Evolutionary conservation across 2,888 invertebrate genomes (phyloP).

Genomic region (Pristionchus arcanus): DNA sequence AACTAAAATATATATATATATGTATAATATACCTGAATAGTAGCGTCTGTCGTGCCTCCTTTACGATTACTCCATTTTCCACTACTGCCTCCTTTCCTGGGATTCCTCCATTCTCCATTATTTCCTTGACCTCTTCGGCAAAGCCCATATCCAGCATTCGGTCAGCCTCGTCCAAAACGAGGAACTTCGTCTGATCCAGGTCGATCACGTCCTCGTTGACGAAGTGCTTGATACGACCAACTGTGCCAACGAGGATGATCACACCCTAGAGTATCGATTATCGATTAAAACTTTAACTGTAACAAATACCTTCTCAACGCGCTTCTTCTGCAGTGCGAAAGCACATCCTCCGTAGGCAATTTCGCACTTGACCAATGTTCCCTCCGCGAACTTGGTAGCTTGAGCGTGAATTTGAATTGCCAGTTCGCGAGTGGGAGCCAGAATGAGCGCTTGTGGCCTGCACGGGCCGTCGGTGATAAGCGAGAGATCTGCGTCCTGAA

Average conservation of each 20-base stretch:
- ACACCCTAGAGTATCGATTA: neutral
- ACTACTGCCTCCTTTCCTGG: neutral
- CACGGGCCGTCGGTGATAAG: constrained; percentile 61
- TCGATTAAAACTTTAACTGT: too few relatives aligned
- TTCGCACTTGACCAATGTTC: constrained; percentile 63
- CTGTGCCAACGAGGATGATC: constrained; percentile 20
- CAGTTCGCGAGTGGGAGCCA: constrained; percentile 93
- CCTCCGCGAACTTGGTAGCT: constrained; percentile 87
- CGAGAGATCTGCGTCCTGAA: constrained; percentile 59
- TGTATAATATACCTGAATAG: constrained; percentile 41
- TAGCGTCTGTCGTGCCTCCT: constrained; percentile 47
- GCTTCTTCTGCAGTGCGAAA: too few relatives aligned
- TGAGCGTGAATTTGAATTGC: constrained; percentile 91
- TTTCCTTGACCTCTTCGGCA: neutral
- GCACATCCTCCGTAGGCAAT: constrained; percentile 64
- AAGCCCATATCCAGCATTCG: constrained; percentile 49
- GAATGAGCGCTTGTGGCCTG: constrained; percentile 83
- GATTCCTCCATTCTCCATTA: neutral
- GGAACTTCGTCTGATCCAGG: neutral
- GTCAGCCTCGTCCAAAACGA: constrained; percentile 43
- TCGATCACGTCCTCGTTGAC: constrained; percentile 20
- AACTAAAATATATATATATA: too few relatives aligned
- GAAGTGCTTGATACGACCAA: constrained; percentile 35
- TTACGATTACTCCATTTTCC: too few relatives aligned
- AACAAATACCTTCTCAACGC: too few relatives aligned